These are phyloP conservation scores for Hermaeophaga mercurialis DNA, from an alignment of 2,888 invertebrate genomes.

Conservation along the genomic window DNA sequence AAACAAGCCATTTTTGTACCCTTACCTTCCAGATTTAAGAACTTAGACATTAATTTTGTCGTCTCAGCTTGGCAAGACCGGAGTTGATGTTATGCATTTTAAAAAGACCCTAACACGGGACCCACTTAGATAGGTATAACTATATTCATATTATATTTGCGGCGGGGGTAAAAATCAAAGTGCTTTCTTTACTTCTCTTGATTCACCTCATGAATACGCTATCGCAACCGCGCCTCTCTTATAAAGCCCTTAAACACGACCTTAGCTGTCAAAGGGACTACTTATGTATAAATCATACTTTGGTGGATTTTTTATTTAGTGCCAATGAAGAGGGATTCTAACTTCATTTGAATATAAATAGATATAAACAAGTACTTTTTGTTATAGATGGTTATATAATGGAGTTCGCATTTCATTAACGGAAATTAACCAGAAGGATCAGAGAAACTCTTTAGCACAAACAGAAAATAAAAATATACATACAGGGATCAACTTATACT, in stretches of 20 bases:
- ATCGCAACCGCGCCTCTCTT: constrained; percentile 47
- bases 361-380: constrained; percentile 35
- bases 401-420: too few species aligned
- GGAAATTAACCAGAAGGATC: too few species aligned
- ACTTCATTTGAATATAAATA: constrained; percentile 43
- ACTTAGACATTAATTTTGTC: constrained; percentile 48
- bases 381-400: too few species aligned
- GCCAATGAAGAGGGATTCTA: constrained; percentile 43
- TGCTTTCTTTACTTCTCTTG: constrained; percentile 49
- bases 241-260: constrained; percentile 50
- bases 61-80: constrained; percentile 50
- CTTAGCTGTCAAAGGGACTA: constrained; percentile 49
- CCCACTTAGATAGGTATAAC: constrained; percentile 50
- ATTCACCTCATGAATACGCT: constrained; percentile 54
- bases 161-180: constrained; percentile 57
- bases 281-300: constrained; percentile 51
- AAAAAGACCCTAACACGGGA: constrained; percentile 50
- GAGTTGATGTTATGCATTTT: constrained; percentile 57
- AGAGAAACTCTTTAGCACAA: too few species aligned
- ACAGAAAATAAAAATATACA: too few species aligned
- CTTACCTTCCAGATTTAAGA: constrained; percentile 24
- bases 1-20: neutral
- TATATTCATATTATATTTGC: constrained; percentile 56
- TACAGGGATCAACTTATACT: too few species aligned
- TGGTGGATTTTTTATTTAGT: constrained; percentile 46